Percentiles rank a stretch among this genome's conserved stretches.
These are phyloP conservation scores for Clarias pachynema DNA, from an alignment of 2,797 vertebrate species.

Conservation along the genomic window DNA sequence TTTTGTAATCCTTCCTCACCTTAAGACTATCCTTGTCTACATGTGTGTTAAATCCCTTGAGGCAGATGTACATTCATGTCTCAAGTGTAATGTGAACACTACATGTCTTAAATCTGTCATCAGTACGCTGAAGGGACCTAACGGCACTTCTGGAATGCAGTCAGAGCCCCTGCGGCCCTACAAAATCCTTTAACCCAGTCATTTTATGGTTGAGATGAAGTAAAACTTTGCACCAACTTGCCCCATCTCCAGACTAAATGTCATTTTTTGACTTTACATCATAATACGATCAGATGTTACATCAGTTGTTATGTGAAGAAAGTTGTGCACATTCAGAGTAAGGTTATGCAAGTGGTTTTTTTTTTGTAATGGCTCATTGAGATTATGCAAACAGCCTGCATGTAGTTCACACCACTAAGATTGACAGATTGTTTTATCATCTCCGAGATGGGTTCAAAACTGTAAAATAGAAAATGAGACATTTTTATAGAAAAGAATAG, in stretches of 20 bases:
- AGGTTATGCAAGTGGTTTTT: no score
- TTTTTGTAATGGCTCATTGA: background rate
- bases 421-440: background rate
- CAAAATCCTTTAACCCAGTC: slow-evolving; percentile 5
- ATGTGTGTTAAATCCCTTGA: background rate
- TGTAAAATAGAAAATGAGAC: background rate
- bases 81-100: background rate
- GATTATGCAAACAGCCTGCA: background rate
- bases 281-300: background rate
- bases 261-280: background rate
- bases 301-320: background rate
- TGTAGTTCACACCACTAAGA: background rate
- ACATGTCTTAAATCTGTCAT: slow-evolving; percentile 14
- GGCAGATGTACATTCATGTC: background rate
- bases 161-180: background rate
- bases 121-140: background rate
- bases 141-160: slow-evolving; percentile 9
- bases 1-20: background rate
- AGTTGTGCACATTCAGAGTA: background rate
- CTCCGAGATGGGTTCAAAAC: no score
- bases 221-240: background rate
- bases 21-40: background rate
- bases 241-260: background rate
- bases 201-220: background rate
- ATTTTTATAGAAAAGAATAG: background rate